phyloP scores from a whole-genome alignment of 2,113 vertebrate species.

The Heterotilapia buettikoferi region DNA sequence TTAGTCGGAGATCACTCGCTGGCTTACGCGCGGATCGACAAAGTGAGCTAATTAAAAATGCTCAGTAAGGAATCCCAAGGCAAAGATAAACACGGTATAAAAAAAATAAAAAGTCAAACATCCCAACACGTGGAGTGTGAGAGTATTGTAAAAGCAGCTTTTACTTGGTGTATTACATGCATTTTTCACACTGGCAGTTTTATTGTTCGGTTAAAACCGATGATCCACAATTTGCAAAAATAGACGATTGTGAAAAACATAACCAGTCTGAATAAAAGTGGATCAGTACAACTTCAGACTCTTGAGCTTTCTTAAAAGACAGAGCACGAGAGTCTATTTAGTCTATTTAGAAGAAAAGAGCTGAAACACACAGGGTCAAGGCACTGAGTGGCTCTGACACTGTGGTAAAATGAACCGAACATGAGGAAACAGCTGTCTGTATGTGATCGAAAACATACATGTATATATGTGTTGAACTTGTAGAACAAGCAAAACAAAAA shows the following conservation, averaged over 20 bases:
- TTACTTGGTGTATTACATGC: not conserved
- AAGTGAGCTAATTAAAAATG: conserved; percentile 18
- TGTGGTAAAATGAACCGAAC: not conserved
- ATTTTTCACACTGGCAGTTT: not conserved
- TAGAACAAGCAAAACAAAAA: not conserved
- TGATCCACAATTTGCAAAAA: not conserved
- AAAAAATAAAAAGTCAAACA: not conserved
- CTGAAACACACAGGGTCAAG: not conserved
- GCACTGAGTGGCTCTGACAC: not conserved
- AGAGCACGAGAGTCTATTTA: not conserved
- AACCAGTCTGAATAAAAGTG: not conserved
- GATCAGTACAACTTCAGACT: not conserved
- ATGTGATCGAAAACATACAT: not conserved
- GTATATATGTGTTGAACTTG: not conserved
- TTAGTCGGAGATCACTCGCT: conserved; percentile 17
- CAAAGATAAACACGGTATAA: conserved; percentile 1
- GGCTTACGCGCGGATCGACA: not conserved
- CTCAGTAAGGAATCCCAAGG: not conserved
- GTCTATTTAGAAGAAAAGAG: not conserved
- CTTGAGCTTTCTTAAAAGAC: not conserved
- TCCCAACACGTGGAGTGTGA: not conserved
- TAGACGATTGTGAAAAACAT: not conserved
- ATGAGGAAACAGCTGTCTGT: not conserved
- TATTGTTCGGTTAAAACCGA: not conserved
- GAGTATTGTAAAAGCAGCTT: not conserved